A percentile compares a stretch with the other conserved stretches of the same genome.
Evolutionary conservation across 2,888 invertebrate genomes (phyloP).

Genomic region (Dasysyrphus albostriatus): DNA sequence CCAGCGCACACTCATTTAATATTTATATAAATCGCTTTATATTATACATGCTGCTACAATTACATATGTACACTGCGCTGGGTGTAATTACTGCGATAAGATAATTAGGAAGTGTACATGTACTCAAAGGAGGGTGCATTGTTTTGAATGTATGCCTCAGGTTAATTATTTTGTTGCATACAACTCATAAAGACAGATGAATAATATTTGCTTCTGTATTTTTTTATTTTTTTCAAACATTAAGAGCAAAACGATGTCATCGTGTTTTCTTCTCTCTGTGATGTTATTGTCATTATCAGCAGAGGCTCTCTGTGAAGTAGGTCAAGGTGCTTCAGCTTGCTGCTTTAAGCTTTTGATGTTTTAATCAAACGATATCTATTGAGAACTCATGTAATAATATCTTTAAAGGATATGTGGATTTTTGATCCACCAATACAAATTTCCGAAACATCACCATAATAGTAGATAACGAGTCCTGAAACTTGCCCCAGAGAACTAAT

Average conservation of each 20-base stretch:
- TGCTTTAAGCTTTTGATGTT: conserved; percentile 44
- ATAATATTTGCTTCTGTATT: conserved; percentile 30
- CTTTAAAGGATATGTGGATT: neutral
- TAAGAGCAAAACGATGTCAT: conserved; percentile 54
- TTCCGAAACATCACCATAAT: neutral
- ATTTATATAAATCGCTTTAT: neutral
- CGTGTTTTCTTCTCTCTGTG: conserved; percentile 40
- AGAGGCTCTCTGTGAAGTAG: conserved; percentile 55
- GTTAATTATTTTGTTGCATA: conserved; percentile 72
- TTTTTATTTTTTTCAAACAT: conserved; percentile 47
- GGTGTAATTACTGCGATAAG: conserved; percentile 74
- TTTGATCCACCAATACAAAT: neutral
- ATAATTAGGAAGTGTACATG: conserved; percentile 75
- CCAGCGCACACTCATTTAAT: neutral
- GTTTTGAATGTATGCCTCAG: conserved; percentile 60
- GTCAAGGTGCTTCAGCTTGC: conserved; percentile 54
- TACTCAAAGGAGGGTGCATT: conserved; percentile 70
- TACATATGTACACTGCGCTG: conserved; percentile 32
- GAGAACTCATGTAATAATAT: too few relatives aligned
- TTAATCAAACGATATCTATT: neutral
- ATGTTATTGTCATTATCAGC: conserved; percentile 63
- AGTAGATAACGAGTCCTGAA: too few relatives aligned
- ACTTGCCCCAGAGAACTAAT: too few relatives aligned
- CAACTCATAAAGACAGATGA: conserved; percentile 51
- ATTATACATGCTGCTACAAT: neutral